A percentile compares a stretch with the other conserved stretches of the same genome.
phyloP scores from a whole-genome alignment of 2,888 invertebrate genomes.

The Exephanes ischioxanthus region DNA sequence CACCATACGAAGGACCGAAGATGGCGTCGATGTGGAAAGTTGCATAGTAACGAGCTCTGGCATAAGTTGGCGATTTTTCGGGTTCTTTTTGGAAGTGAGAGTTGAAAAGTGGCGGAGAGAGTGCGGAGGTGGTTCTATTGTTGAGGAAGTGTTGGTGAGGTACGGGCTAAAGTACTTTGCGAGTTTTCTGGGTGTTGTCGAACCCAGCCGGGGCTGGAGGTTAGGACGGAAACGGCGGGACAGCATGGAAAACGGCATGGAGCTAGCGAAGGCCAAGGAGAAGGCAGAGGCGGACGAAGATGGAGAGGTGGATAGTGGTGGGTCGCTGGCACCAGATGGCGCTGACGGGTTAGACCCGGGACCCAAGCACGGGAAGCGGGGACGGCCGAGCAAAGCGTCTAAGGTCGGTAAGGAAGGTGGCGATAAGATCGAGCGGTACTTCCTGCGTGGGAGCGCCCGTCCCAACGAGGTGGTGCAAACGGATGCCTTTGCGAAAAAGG shows the following conservation, averaged over 20 bases:
- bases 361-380: neutral
- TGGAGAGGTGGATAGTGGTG: neutral
- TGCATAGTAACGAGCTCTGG: constrained; percentile 2
- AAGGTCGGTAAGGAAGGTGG: neutral
- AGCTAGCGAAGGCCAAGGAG: neutral
- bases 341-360: neutral
- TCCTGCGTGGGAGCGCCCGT: neutral
- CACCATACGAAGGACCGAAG: too few species aligned
- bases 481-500: constrained; percentile 1
- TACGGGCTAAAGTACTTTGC: neutral
- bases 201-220: neutral
- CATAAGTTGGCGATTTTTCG: neutral
- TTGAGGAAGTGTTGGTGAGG: neutral
- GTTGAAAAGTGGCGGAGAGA: neutral
- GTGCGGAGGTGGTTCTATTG: neutral
- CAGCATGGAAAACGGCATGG: neutral
- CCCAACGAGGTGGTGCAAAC: neutral
- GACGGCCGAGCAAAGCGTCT: neutral
- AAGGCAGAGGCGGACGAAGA: neutral
- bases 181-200: neutral
- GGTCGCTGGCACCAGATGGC: neutral
- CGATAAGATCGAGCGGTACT: constrained; percentile 5
- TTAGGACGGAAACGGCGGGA: neutral
- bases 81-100: neutral
- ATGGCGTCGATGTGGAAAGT: constrained; percentile 9